Evolutionary conservation across 2,113 vertebrate genomes (phyloP), one percentile per base, ranked within the genome.

Genomic region (Numida meleagris): DNA sequence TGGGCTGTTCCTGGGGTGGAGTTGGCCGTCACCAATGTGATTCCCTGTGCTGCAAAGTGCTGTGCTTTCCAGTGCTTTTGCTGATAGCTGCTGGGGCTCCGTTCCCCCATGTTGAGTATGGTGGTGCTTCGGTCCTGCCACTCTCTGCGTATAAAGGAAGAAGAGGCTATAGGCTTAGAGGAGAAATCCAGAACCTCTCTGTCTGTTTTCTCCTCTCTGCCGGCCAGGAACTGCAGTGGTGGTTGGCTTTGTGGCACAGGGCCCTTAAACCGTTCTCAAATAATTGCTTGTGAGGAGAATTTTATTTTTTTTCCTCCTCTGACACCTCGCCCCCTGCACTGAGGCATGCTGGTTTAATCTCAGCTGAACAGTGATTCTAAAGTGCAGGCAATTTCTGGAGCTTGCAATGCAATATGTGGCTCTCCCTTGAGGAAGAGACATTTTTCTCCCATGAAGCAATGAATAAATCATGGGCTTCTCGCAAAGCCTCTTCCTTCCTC

Each of bases 391-490:
- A 81, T 93, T 93, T 92, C 92, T 88, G 88, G 78, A 34, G 83
- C 90, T 92, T 50, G 83, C 82, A 31, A 3, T 84, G 90, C 88
- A 95, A 84, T 94, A 90, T 82, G 74, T 88, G 80, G 65, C 81
- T 90, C 88, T 96, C 61, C 86, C 94, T 62, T 0, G 18, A 90
- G 92, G 94, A 96, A 93, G 92, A 93, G 61, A 62, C 88, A 93
- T 90, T 93, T 95, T 93, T 93, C 80, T 96, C 86, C 51, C 75
- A 80, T 2, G n/a, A 96, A 43, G 61, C 67, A 40, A 92, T 95
- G 90, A 96, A 96, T 96, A 96, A 96, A 96, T 96, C 93, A 96
- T 93, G 83, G 57, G 12, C 57, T 92, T 71, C 53, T 92, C 67
- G 76, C 86, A 93, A 93, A 94, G 57, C 80, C 65, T 93, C 90